A percentile compares a stretch with the other conserved stretches of the same genome.
These are phyloP conservation scores for Pardosa pseudoannulata DNA, from an alignment of 2,888 invertebrate genomes.

Conservation along the genomic window DNA sequence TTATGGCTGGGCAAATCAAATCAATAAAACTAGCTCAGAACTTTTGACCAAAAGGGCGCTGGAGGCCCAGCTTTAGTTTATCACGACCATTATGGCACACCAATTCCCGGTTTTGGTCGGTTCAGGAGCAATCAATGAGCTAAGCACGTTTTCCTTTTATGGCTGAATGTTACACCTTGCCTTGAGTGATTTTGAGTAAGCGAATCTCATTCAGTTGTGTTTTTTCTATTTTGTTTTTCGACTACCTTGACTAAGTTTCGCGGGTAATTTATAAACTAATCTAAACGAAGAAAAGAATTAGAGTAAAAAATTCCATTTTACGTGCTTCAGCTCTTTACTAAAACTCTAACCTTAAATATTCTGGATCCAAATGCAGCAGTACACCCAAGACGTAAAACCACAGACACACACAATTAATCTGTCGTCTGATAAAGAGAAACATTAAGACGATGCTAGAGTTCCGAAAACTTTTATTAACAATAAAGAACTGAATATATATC, in stretches of 20 bases:
- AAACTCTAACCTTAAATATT: slow-evolving; percentile 9
- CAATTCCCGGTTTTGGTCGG: slow-evolving; percentile 41
- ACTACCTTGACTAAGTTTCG: slow-evolving; percentile 52
- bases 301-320: slow-evolving; percentile 51
- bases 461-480: slow-evolving; percentile 4
- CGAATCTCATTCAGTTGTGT: slow-evolving; percentile 51
- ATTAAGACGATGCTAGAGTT: too few relatives aligned
- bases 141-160: slow-evolving; percentile 68
- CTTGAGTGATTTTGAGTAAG: slow-evolving; percentile 71
- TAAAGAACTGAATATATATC: slow-evolving; percentile 6
- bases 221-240: slow-evolving; percentile 42
- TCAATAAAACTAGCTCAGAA: slow-evolving; percentile 35
- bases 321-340: slow-evolving; percentile 31
- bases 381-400: too few relatives aligned
- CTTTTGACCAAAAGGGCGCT: slow-evolving; percentile 53
- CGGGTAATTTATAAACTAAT: slow-evolving; percentile 53
- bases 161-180: slow-evolving; percentile 62
- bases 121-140: slow-evolving; percentile 54
- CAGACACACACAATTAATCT: too few relatives aligned
- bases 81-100: slow-evolving; percentile 39
- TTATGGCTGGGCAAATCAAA: slow-evolving; percentile 41
- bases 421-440: too few relatives aligned
- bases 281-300: slow-evolving; percentile 47
- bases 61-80: slow-evolving; percentile 48
- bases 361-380: too few relatives aligned